Base-by-base conservation (phyloP, 2,113 vertebrate genomes). In the Sakesphorus luctuosus region DNA sequence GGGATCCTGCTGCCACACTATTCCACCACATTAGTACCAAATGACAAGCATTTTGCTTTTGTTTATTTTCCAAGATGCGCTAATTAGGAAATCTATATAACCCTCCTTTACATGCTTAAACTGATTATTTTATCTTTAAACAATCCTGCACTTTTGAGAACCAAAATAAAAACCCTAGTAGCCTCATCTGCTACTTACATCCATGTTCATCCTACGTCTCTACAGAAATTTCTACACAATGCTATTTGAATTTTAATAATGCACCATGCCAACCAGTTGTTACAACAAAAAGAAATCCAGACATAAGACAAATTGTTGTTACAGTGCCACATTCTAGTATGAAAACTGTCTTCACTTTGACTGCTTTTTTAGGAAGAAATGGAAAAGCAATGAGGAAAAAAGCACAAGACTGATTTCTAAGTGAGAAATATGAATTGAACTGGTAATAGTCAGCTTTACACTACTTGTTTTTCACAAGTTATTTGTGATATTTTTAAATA, bases 1-100 rank as follows among this genome's bases (percentile, higher is more conserved):
- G 96, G 95, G 89, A 97, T 93, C 95, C 95, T 97, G 93, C 96
- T 97, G 91, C 82, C 91, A 94, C 83, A 66, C 89, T 97, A 97
- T 87, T 96, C 90, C 84, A 90, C 88, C 93, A 96, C 72, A 95
- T 97, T 96, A 83, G 90, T 97, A 96, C 74, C 89, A 94, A 97
- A 95, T 96, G 91, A 96, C 94, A 96, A 94, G 92, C 91, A 95
- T 94, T 87, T 97, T 87, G 92, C 82, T 95, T 96, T 96, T 97
- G 90, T 92, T 97, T 97, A 88, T 95, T 86, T 90, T 95, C 90
- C 81, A 89, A 72, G 89, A 90, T 86, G 92, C 84, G 84, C 93
- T 93, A 77, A 91, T 94, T 73, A 95, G 81, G 80, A 96, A 96
- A 97, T 95, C 96, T 79, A 92, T 92, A 93, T 71, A 87, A 81